Base-by-base conservation (phyloP, 2,888 invertebrate species). In the Chamaedrilus cognettii region DNA sequence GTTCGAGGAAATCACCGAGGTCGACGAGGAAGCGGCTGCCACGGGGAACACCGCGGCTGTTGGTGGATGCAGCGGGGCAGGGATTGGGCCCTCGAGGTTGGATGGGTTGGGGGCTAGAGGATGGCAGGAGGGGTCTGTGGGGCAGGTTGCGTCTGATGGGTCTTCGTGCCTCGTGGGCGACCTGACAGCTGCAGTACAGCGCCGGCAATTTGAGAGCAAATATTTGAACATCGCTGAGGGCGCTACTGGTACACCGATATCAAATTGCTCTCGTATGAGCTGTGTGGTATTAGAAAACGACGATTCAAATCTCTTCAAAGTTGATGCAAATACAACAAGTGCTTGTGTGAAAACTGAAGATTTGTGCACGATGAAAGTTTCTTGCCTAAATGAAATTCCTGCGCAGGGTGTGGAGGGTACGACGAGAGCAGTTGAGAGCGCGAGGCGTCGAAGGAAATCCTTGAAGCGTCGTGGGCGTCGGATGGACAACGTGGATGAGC, bases 1-100 rank as follows among this genome's bases (percentile, higher is more conserved):
- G 56, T 91, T 91, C 82, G 89, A 90, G 51, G 91, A 91, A 85
- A 91, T 91, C 74, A 84, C 89, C 87, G 90, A 90, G 84, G 90
- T 90, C n/a, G 72, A 72, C 65, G 72, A 72, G 57, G 71, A 71
- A 15, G 32, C 30, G n/a, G 31, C 62, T 31, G 62, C 30, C 31
- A 11, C 49, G 1, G n/a, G n/a, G 1, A 51, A 30, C 5, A 5
- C 51, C 7, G 31, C 28, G 15, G 51, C 30, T 0, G 31, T 5
- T 2, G 42, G 42, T 11, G 11, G 7, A 7, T 11, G 42, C 19
- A 7, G 7, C 7, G 11, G 7, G 11, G 26, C 23, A 52, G 7
- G 19, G 55, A 52, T 19, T 11, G 26, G 11, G 5, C 7, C 55
- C 5, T 7, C 19, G 7, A 11, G 7, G 55, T 19, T 52, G 23